Conservation (phyloP, 1,140 invertebrate genomes). For the Aporrectodea caliginosa region DNA sequence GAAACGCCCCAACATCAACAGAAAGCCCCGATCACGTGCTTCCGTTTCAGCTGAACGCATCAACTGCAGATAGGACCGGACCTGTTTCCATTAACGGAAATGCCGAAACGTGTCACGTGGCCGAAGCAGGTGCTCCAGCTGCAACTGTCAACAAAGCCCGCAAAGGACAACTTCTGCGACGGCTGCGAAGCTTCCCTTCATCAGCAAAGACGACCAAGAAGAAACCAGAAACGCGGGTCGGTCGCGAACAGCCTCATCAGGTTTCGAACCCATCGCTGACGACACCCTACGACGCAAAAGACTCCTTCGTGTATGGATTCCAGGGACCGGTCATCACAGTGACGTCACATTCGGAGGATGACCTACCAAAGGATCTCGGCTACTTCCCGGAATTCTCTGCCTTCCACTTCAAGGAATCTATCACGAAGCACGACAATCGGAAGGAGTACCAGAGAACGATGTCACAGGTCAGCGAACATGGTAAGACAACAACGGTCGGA, state of each 20-base stretch:
- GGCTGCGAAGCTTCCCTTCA: background rate
- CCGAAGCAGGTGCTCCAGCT: too few relatives aligned
- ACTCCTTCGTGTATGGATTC: background rate
- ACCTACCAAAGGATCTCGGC: conserved; percentile 43
- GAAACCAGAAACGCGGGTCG: too few relatives aligned
- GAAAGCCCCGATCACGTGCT: too few relatives aligned
- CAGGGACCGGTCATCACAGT: conserved; percentile 49
- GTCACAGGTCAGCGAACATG: background rate
- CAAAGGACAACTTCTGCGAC: background rate
- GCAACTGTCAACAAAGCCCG: background rate
- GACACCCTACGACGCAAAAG: background rate
- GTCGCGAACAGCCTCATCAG: background rate
- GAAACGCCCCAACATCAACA: too few relatives aligned
- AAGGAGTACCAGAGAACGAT: too few relatives aligned
- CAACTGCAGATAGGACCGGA: too few relatives aligned
- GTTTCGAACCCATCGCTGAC: background rate
- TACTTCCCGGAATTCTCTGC: background rate
- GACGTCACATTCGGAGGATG: conserved; percentile 69
- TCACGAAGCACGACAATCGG: background rate
- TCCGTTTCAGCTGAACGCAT: too few relatives aligned
- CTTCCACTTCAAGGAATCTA: background rate
- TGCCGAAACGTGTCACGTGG: too few relatives aligned
- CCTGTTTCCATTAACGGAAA: too few relatives aligned
- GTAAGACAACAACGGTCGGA: background rate
- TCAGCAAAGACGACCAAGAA: background rate